These are phyloP conservation scores for Cerceris rybyensis DNA, from an alignment of 2,888 invertebrate genomes.

Conservation along the genomic window DNA sequence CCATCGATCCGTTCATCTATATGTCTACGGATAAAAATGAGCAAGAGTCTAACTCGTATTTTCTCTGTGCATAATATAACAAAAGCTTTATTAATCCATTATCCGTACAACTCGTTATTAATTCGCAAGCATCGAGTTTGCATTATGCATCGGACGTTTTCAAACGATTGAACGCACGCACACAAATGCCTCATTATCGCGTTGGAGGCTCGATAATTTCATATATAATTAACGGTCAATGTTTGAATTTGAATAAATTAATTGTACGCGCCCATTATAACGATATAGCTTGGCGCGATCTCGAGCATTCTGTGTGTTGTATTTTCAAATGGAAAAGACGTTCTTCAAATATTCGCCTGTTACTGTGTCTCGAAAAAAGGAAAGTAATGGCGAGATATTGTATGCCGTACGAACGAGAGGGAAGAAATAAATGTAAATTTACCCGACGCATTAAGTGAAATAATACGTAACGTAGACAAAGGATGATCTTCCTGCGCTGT, in stretches of 20 bases:
- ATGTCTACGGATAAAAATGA: too few species aligned
- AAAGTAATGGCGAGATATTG: background rate
- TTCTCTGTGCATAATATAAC: too few species aligned
- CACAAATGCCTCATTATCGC: background rate
- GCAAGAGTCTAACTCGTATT: too few species aligned
- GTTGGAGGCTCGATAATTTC: background rate
- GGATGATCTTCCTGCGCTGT: conserved; percentile 23
- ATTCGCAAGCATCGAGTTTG: too few species aligned
- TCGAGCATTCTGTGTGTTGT: background rate
- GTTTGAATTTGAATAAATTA: background rate
- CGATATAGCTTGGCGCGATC: background rate
- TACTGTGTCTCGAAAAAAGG: background rate
- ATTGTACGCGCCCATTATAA: background rate
- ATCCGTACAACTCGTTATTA: too few species aligned
- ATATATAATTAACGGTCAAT: background rate
- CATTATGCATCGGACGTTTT: background rate
- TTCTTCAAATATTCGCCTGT: background rate
- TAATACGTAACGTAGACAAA: conserved; percentile 40
- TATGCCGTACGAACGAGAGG: background rate
- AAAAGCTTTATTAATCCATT: too few species aligned
- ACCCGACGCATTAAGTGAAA: conserved; percentile 23
- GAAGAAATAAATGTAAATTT: conserved; percentile 47
- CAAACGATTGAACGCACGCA: background rate
- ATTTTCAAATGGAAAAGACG: background rate
- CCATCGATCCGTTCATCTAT: too few species aligned